Conservation (phyloP, 2,888 invertebrate species). For the Mesorhabditis spiculigera region DNA sequence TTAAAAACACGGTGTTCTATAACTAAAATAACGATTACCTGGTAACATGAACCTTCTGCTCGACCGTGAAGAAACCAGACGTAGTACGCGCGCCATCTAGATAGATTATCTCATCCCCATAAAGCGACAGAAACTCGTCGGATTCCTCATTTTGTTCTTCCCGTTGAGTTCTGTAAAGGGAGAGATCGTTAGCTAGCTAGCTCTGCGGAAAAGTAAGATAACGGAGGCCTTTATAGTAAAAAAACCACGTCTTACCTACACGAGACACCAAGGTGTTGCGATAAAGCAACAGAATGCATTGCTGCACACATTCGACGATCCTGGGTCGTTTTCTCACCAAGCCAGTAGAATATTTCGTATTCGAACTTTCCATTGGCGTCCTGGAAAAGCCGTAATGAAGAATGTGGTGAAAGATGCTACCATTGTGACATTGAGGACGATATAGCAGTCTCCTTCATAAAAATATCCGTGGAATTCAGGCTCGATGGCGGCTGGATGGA, state of each 20-base stretch:
- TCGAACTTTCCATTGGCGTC: conserved; percentile 69
- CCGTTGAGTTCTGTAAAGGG: conserved; percentile 70
- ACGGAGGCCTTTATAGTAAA: not conserved
- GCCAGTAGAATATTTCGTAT: conserved; percentile 99
- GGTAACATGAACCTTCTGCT: conserved; percentile 45
- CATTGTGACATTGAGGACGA: conserved; percentile 66
- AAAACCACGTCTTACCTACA: conserved; percentile 38
- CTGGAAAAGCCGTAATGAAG: conserved; percentile 8
- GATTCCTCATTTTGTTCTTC: conserved; percentile 97
- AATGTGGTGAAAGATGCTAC: conserved; percentile 16
- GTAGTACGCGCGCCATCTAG: conserved; percentile 96
- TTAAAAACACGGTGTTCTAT: conserved; percentile 12
- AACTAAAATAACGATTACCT: conserved; percentile 17
- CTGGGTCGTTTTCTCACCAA: conserved; percentile 78
- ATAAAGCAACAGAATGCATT: conserved; percentile 95
- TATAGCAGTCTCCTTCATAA: conserved; percentile 93
- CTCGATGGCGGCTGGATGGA: conserved; percentile 84
- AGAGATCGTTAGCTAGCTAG: not conserved
- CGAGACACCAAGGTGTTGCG: conserved; percentile 85
- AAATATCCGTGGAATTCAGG: conserved; percentile 89
- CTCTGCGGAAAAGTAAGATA: not conserved
- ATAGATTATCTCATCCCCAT: conserved; percentile 84
- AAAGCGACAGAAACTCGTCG: conserved; percentile 87
- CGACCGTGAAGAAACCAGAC: conserved; percentile 93
- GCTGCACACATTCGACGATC: conserved; percentile 94